These are phyloP conservation scores for Catagonus wagneri DNA, from an alignment of 2,113 vertebrate genomes.

Conservation along the genomic window DNA sequence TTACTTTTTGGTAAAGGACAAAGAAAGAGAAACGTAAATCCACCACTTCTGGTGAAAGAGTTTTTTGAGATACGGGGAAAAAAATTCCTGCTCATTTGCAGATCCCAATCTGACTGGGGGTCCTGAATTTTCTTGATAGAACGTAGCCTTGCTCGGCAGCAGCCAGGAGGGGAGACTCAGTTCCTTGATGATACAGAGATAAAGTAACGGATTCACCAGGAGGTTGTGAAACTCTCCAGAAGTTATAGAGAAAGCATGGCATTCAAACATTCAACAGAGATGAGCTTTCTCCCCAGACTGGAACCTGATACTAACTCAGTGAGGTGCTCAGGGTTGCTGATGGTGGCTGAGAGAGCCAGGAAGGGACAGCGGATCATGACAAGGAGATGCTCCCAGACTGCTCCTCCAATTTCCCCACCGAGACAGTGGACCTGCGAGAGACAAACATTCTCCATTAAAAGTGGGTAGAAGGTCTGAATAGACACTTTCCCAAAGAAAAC, in stretches of 20 bases:
- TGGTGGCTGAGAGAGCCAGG: slow-evolving; percentile 88
- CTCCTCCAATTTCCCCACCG: slow-evolving; percentile 87
- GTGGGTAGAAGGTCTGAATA: not conserved
- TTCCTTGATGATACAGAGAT: not conserved
- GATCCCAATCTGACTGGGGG: not conserved
- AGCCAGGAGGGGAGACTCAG: not conserved
- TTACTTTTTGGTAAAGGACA: slow-evolving; percentile 17
- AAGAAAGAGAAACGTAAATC: not conserved
- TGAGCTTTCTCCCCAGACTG: not conserved
- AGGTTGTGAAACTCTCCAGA: not conserved
- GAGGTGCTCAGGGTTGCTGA: slow-evolving; percentile 86
- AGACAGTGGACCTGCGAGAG: slow-evolving; percentile 73
- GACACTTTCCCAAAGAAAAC: not conserved
- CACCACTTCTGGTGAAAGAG: not conserved
- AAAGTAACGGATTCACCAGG: not conserved
- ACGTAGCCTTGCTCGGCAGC: not conserved
- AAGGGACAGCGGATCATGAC: slow-evolving; percentile 88
- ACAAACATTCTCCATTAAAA: slow-evolving; percentile 10
- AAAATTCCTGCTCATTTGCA: not conserved
- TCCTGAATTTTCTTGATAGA: not conserved
- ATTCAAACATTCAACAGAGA: not conserved
- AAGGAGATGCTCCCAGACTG: slow-evolving; percentile 88
- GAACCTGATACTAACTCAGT: slow-evolving; percentile 80
- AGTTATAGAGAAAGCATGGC: not conserved
- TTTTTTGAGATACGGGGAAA: not conserved